Evolutionary conservation across 2,113 vertebrate species (phyloP).

Genomic region (Fulica atra): DNA sequence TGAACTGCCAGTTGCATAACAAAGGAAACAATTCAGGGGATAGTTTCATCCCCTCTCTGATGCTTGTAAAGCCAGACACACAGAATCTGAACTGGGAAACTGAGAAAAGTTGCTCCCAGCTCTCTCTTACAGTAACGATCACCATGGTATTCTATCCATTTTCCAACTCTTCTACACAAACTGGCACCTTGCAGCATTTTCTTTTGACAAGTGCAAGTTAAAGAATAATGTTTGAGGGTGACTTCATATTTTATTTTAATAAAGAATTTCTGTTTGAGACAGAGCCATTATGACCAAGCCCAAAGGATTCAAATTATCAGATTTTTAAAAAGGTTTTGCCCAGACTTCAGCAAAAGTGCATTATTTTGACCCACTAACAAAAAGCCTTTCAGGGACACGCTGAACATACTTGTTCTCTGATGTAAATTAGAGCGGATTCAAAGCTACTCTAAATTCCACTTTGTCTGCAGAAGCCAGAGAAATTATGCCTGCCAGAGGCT

Average conservation of each 20-base stretch:
- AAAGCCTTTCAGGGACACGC: background rate
- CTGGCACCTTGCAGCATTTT: background rate
- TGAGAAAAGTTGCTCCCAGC: background rate
- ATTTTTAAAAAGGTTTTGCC: background rate
- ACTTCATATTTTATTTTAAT: background rate
- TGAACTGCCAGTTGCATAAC: background rate
- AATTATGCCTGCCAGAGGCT: background rate
- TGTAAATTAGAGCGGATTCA: conserved; percentile 8
- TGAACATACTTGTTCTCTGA: background rate
- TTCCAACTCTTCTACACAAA: background rate
- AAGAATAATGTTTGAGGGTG: background rate
- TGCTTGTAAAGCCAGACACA: background rate
- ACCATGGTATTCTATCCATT: background rate
- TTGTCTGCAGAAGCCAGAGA: background rate
- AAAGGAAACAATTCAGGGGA: background rate
- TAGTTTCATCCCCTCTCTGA: background rate
- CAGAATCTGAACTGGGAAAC: background rate
- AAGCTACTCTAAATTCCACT: background rate
- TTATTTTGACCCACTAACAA: background rate
- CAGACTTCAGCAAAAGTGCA: background rate
- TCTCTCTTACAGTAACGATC: background rate
- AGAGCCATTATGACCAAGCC: background rate
- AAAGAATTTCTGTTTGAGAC: background rate
- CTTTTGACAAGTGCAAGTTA: background rate
- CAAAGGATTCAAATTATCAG: background rate